phyloP scores from a whole-genome alignment of 2,113 vertebrate genomes.

The Syngnathus typhle region DNA sequence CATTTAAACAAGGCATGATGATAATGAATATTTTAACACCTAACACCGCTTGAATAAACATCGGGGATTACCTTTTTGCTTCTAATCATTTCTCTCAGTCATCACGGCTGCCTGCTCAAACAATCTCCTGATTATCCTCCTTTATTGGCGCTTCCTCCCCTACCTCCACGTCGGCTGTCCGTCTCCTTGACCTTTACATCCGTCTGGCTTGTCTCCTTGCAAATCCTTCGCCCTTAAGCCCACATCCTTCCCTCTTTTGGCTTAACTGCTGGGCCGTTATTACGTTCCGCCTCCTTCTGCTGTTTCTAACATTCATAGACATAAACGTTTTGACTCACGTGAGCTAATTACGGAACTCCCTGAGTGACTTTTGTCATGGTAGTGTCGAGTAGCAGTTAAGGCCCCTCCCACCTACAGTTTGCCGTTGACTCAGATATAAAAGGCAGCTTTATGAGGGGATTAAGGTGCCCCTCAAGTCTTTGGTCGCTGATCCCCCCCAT shows the following conservation, averaged over 20 bases:
- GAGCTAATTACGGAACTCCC: conserved; percentile 14
- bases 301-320: conserved; percentile 5
- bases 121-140: conserved; percentile 70
- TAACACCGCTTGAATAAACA: neutral
- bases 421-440: conserved; percentile 22
- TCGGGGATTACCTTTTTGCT: neutral
- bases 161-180: conserved; percentile 18
- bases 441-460: conserved; percentile 12
- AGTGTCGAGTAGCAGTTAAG: conserved; percentile 7
- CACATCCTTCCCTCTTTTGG: neutral
- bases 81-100: conserved; percentile 31
- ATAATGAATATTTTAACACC: conserved; percentile 1
- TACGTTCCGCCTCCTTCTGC: neutral
- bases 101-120: conserved; percentile 64
- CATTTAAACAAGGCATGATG: neutral
- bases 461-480: conserved; percentile 23
- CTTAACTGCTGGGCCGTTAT: conserved; percentile 39
- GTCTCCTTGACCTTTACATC: conserved; percentile 12
- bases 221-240: conserved; percentile 24
- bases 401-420: conserved; percentile 6
- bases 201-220: neutral
- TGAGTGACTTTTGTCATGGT: neutral
- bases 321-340: conserved; percentile 7
- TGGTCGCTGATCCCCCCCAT: neutral
- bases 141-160: conserved; percentile 64